Percentiles rank a stretch among this genome's conserved stretches.
Evolutionary conservation across 2,797 vertebrate species (phyloP).

Genomic region (Danio albolineatus): DNA sequence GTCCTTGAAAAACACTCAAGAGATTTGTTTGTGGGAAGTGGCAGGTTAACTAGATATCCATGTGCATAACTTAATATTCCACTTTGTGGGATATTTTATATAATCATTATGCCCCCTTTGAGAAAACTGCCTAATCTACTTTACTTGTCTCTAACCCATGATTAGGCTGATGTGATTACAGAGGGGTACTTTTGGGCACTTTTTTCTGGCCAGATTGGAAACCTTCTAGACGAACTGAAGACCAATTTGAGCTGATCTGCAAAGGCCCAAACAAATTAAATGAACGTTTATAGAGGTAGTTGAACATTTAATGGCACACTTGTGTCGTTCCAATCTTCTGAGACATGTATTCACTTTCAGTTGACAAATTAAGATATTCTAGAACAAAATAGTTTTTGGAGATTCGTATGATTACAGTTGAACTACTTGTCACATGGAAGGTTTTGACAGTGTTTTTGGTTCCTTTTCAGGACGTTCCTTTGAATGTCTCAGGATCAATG

Average conservation of each 20-base stretch:
- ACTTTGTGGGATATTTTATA: background rate
- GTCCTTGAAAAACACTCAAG: background rate
- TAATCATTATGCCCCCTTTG: background rate
- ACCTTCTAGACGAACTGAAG: background rate
- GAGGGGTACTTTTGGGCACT: background rate
- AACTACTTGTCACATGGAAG: too few relatives aligned
- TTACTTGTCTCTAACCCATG: background rate
- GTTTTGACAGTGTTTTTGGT: too few relatives aligned
- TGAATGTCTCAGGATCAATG: too few relatives aligned
- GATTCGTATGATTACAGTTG: too few relatives aligned
- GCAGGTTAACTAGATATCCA: background rate
- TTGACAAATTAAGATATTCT: too few relatives aligned
- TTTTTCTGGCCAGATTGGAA: background rate
- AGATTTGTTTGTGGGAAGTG: background rate
- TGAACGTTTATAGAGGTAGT: background rate
- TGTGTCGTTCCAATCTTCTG: too few relatives aligned
- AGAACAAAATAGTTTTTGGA: too few relatives aligned
- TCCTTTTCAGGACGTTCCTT: too few relatives aligned
- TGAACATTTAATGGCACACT: too few relatives aligned
- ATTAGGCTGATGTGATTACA: background rate
- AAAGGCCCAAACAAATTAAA: background rate
- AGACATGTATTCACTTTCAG: too few relatives aligned
- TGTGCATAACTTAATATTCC: background rate
- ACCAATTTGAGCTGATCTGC: background rate
- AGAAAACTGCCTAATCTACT: background rate